Percentiles rank a stretch among this genome's conserved stretches.
These are phyloP conservation scores for Oscheius sp. DNA, from an alignment of 2,888 invertebrate species.

Conservation along the genomic window DNA sequence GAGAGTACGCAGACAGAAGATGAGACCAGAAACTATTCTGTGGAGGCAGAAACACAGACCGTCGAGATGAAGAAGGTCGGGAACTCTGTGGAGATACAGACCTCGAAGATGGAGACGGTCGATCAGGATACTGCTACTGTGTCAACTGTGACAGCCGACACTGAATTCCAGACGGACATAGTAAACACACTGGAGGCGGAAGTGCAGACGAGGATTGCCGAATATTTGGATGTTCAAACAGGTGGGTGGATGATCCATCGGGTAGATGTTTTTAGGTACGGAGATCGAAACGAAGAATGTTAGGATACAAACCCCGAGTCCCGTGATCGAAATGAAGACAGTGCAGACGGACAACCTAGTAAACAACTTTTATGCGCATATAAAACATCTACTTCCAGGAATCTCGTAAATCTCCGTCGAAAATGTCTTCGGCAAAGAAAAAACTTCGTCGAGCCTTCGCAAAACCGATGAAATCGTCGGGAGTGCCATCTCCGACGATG, in stretches of 20 bases:
- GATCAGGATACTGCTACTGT: constrained; percentile 55
- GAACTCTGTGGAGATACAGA: constrained; percentile 53
- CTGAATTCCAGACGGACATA: constrained; percentile 60
- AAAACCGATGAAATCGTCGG: constrained; percentile 42
- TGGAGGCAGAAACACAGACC: constrained; percentile 49
- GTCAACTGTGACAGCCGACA: constrained; percentile 21
- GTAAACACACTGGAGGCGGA: constrained; percentile 57
- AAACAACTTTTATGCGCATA: too few species aligned
- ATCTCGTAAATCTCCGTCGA: constrained; percentile 55
- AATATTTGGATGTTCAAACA: constrained; percentile 55
- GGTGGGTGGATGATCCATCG: constrained; percentile 29
- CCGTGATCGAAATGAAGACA: constrained; percentile 55
- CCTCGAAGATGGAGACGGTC: constrained; percentile 38
- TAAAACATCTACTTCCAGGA: constrained; percentile 29
- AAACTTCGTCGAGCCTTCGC: constrained; percentile 57
- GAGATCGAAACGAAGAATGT: constrained; percentile 60
- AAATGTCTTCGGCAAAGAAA: constrained; percentile 60
- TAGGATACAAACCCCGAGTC: constrained; percentile 63
- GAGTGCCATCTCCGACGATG: constrained; percentile 52
- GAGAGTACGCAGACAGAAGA: constrained; percentile 43
- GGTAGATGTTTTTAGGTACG: constrained; percentile 11
- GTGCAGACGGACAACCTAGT: constrained; percentile 62
- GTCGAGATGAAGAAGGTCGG: constrained; percentile 25
- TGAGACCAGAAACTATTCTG: constrained; percentile 27
- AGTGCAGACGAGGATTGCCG: constrained; percentile 60